Base-by-base conservation (phyloP, 2,888 invertebrate genomes). In the Nowickia ferox region DNA sequence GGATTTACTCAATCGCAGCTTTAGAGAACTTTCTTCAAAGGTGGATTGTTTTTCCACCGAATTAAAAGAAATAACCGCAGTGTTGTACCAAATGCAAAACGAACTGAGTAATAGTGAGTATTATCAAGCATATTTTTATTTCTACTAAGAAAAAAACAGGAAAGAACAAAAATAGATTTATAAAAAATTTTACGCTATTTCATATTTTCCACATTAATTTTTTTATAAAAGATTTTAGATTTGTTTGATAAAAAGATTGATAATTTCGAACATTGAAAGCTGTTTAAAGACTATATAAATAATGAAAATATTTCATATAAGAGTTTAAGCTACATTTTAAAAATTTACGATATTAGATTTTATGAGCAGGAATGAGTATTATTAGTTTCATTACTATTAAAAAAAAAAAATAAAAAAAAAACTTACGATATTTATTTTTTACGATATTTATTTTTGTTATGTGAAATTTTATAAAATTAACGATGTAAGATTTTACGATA, bases 81-180 rank as follows among this genome's bases (percentile, higher is more conserved):
- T 88, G 10, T 65, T 92, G 61, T 88, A 84, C 9, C 90, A 90
- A 44, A 72, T 92, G 13, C 89, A 92, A 38, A 83, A 84, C 3
- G 89, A 91, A 8, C 66, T 92, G 6, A 89, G 87, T 42, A 90
- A 89, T 40, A 92, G 92, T 92, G 87, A 88, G 92, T 87, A 42
- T 1, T 22, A 46, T 17, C 17, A 22, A 46, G 15, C 5, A 2
- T 57, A 57, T 15, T 59, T 38, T 15, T 15, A 9, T 59, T 15
- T 2, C 9, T n/a, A 40, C n/a, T n/a, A 8, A n/a, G n/a, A 59
- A 59, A 38, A 22, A 22, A 55, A n/a, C n/a, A 22, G 15, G 10
- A 40, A 17, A 61, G 1, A 42, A 17, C 11, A 38, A 5, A 38
- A 40, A 15, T n/a, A 0, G 38, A 15, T 9, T n/a, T n/a, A 38